Percentiles rank a stretch among this genome's conserved stretches.
Evolutionary conservation across 2,113 vertebrate species (phyloP).

Genomic region (Regulus satrapa): DNA sequence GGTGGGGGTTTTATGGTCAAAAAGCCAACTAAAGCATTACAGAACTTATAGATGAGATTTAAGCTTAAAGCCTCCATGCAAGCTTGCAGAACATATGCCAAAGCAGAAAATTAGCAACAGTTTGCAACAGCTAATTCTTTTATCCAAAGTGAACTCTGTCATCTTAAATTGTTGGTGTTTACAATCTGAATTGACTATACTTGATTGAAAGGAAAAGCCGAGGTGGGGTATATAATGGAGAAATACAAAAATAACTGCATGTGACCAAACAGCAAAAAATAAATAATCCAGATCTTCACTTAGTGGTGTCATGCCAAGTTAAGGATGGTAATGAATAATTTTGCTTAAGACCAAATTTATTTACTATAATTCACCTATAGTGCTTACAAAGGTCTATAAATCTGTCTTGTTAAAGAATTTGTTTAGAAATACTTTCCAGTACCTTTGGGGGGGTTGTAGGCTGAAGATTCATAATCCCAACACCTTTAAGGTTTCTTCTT

Average conservation of each 20-base stretch:
- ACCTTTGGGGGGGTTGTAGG: not conserved
- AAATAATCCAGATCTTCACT: not conserved
- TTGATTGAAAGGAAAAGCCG: not conserved
- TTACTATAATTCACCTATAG: not conserved
- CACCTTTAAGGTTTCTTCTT: not conserved
- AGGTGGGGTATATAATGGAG: not conserved
- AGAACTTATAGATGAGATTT: constrained; percentile 1
- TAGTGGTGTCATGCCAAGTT: not conserved
- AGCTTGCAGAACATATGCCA: not conserved
- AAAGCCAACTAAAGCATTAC: constrained; percentile 34
- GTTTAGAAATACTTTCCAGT: not conserved
- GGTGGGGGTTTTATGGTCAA: not conserved
- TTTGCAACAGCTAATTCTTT: constrained; percentile 8
- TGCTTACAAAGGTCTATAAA: not conserved
- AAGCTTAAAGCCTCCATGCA: not conserved
- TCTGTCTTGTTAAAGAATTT: not conserved
- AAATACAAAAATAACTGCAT: not conserved
- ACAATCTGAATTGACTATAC: not conserved
- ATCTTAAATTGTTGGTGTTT: not conserved
- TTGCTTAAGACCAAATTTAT: not conserved
- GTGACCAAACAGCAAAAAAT: not conserved
- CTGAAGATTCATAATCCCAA: not conserved
- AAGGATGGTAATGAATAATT: not conserved
- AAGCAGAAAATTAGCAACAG: constrained; percentile 10
- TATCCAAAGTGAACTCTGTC: not conserved